phyloP scores from a whole-genome alignment of 1,140 invertebrate species.

The Halyomorpha halys region DNA sequence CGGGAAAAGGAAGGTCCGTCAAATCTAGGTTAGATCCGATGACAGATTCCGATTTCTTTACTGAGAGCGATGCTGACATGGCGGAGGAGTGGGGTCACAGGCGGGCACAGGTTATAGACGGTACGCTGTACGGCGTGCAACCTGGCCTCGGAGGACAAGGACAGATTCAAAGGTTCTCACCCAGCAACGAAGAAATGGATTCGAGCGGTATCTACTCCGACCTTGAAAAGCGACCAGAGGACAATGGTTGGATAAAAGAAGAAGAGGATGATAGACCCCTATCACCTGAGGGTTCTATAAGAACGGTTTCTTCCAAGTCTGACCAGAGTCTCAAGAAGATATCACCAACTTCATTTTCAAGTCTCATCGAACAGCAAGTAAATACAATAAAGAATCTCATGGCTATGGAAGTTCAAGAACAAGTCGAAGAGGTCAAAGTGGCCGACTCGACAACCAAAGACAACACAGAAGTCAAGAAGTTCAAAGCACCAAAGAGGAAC shows the following conservation, averaged over 20 bases:
- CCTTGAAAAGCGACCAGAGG: slow-evolving; percentile 49
- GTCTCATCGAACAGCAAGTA: slow-evolving; percentile 28
- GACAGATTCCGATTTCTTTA: slow-evolving; percentile 83
- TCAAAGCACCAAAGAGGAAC: slow-evolving; percentile 63
- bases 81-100: slow-evolving; percentile 61
- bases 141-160: slow-evolving; percentile 30
- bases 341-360: slow-evolving; percentile 30
- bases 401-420: slow-evolving; percentile 32
- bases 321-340: slow-evolving; percentile 36
- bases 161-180: slow-evolving; percentile 39
- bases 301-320: slow-evolving; percentile 30
- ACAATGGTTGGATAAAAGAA: slow-evolving; percentile 21
- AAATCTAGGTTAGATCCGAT: slow-evolving; percentile 50
- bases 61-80: slow-evolving; percentile 71
- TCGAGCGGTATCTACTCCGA: slow-evolving; percentile 77
- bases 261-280: slow-evolving; percentile 28
- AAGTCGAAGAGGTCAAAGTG: slow-evolving; percentile 33
- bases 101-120: slow-evolving; percentile 67
- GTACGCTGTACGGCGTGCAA: slow-evolving; percentile 50
- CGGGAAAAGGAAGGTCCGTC: slow-evolving; percentile 27
- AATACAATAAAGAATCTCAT: slow-evolving; percentile 34
- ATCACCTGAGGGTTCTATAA: slow-evolving; percentile 29
- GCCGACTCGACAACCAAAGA: slow-evolving; percentile 14
- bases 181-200: slow-evolving; percentile 60
- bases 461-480: slow-evolving; percentile 44